Evolutionary conservation across 1,140 invertebrate genomes (phyloP).

Genomic region (Berghia stephanieae): DNA sequence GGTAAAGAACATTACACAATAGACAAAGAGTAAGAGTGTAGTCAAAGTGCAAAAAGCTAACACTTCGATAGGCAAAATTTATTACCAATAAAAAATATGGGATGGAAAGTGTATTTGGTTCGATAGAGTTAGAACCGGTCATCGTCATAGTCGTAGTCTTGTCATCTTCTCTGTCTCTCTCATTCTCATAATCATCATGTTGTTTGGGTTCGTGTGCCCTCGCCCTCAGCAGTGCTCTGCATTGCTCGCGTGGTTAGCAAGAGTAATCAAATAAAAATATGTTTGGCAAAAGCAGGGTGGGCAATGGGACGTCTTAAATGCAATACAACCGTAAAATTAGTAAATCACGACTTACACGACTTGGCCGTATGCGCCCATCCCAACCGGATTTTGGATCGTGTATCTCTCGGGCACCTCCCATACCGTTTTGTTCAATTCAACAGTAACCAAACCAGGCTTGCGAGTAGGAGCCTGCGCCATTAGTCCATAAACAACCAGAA

Average conservation of each 20-base stretch:
- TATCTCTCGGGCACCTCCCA: slow-evolving; percentile 95
- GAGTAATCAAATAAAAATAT: too few species aligned
- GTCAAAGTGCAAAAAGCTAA: too few species aligned
- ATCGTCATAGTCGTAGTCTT: too few species aligned
- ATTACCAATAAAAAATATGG: too few species aligned
- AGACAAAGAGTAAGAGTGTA: too few species aligned
- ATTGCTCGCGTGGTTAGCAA: not conserved
- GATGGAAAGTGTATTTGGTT: too few species aligned
- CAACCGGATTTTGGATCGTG: slow-evolving; percentile 88
- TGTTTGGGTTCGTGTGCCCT: not conserved
- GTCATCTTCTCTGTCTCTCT: too few species aligned
- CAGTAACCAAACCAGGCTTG: slow-evolving; percentile 57
- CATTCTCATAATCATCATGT: not conserved
- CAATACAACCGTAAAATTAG: not conserved
- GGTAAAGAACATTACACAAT: too few species aligned
- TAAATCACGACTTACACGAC: slow-evolving; percentile 83
- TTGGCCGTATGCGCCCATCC: slow-evolving; percentile 97
- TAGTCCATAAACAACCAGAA: slow-evolving; percentile 25
- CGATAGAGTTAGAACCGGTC: too few species aligned
- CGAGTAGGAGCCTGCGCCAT: slow-evolving; percentile 23
- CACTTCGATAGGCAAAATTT: too few species aligned
- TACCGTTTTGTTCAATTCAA: slow-evolving; percentile 95
- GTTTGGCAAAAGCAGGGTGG: too few species aligned
- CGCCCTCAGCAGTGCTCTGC: not conserved
- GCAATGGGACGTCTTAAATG: not conserved